phyloP scores from a whole-genome alignment of 2,797 vertebrate species.

The Mormyrus proboscirostris region DNA sequence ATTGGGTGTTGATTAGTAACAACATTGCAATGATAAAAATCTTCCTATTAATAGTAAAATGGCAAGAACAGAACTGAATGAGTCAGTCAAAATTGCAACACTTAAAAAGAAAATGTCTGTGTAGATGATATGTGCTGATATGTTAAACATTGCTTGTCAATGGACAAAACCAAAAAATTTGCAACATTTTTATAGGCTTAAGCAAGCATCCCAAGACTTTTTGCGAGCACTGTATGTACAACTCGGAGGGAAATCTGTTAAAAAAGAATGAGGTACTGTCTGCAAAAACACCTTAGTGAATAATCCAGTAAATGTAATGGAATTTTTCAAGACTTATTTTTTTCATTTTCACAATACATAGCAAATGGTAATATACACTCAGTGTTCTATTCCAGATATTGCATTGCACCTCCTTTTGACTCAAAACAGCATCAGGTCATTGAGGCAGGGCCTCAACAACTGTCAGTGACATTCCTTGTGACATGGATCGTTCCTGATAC shows the following conservation, averaged over 20 bases:
- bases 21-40: background rate
- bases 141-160: background rate
- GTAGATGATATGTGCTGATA: background rate
- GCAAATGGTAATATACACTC: background rate
- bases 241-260: background rate
- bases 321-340: background rate
- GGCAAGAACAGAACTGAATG: background rate
- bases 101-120: background rate
- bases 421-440: background rate
- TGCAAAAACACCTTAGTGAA: constrained; percentile 10
- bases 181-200: background rate
- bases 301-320: background rate
- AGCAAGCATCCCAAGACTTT: background rate
- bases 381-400: background rate
- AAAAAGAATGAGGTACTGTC: constrained; percentile 5
- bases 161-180: background rate
- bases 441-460: background rate
- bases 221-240: background rate
- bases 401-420: background rate
- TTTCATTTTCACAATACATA: background rate
- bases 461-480: background rate
- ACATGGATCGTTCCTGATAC: background rate
- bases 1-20: background rate
- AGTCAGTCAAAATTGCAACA: background rate
- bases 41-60: background rate